Percentiles rank a stretch among this genome's conserved stretches.
Evolutionary conservation across 2,797 vertebrate genomes (phyloP).

Genomic region (Fundulus diaphanus): DNA sequence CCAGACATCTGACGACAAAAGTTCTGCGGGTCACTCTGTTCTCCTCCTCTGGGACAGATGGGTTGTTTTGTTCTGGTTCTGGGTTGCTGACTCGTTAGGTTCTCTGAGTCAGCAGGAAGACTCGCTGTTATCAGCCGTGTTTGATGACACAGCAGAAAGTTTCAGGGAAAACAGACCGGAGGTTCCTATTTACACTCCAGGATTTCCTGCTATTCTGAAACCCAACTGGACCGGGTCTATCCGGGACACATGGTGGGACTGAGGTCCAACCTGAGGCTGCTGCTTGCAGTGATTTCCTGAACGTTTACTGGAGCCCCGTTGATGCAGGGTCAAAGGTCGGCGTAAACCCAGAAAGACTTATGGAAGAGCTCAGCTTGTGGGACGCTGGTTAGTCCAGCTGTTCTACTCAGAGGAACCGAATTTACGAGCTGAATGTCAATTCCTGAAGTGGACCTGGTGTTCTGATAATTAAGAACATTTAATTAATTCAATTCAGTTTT

Average conservation of each 20-base stretch:
- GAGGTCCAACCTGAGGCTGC: neutral
- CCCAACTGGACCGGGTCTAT: neutral
- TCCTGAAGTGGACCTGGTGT: no score
- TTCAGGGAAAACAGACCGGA: constrained; percentile 43
- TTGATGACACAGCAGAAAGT: constrained; percentile 60
- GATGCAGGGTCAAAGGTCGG: neutral
- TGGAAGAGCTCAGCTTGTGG: no score
- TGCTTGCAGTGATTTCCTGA: neutral
- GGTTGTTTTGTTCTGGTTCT: neutral
- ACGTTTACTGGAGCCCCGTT: no score
- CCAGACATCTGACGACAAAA: neutral
- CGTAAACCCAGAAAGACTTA: no score
- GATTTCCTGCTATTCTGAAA: constrained; percentile 79
- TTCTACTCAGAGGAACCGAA: no score
- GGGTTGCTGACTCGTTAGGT: neutral
- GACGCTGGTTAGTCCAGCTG: no score
- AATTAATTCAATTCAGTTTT: no score
- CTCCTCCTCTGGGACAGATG: neutral
- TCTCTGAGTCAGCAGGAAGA: constrained; percentile 1
- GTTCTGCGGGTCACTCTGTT: no score
- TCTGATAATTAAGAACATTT: no score
- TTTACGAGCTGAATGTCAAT: no score
- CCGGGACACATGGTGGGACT: neutral
- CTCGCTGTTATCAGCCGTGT: constrained; percentile 18
- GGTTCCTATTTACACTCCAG: constrained; percentile 70